phyloP scores from a whole-genome alignment of 2,113 vertebrate species.

The Hippocampus zosterae region DNA sequence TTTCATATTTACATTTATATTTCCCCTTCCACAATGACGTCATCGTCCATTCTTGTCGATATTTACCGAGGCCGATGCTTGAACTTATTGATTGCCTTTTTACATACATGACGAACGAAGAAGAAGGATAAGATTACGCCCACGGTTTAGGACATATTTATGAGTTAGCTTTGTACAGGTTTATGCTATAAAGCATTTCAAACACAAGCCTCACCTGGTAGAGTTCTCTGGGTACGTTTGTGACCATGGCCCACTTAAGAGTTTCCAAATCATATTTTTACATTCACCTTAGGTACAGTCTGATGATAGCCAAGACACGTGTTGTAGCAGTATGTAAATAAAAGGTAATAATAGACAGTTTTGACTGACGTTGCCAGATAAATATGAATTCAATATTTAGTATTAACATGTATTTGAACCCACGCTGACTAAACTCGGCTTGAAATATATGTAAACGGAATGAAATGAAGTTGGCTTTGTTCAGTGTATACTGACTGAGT shows the following conservation, averaged over 20 bases:
- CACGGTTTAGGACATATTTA: not conserved
- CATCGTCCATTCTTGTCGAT: not conserved
- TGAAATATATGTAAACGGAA: no score
- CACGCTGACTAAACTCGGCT: no score
- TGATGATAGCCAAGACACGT: not conserved
- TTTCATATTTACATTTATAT: not conserved
- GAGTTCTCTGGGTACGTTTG: not conserved
- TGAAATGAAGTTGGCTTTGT: no score
- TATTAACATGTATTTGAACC: no score
- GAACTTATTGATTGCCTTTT: not conserved
- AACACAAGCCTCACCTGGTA: not conserved
- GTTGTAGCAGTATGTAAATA: not conserved
- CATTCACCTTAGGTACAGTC: not conserved
- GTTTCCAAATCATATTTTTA: not conserved
- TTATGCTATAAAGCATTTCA: not conserved
- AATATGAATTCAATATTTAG: not conserved
- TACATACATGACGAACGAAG: not conserved
- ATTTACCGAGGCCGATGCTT: not conserved
- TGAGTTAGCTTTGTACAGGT: not conserved
- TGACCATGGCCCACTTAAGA: not conserved
- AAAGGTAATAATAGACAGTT: not conserved
- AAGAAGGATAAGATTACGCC: not conserved
- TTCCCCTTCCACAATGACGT: not conserved
- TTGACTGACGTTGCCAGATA: not conserved
- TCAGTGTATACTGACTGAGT: no score